Conservation (phyloP, 2,888 invertebrate species). For the Neoitamus cyanurus region DNA sequence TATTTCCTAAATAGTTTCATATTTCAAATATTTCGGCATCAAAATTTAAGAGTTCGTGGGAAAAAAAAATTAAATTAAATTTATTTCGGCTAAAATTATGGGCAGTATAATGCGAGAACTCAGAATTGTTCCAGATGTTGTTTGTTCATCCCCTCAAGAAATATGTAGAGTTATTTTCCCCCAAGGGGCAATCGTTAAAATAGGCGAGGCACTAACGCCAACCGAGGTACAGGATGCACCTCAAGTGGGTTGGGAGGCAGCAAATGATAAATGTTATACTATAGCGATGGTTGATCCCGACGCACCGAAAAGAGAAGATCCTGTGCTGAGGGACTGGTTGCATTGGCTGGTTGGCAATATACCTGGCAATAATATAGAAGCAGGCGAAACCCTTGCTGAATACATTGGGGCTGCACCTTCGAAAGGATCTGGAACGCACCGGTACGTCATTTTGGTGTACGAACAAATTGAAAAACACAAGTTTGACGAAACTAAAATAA, state of each 20-base stretch:
- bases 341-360: constrained; percentile 90
- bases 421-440: constrained; percentile 70
- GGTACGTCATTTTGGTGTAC: constrained; percentile 74
- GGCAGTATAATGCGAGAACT: constrained; percentile 63
- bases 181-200: constrained; percentile 67
- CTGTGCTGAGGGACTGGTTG: constrained; percentile 84
- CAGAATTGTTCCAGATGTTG: constrained; percentile 80
- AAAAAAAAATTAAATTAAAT: background rate
- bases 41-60: background rate
- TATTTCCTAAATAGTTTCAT: background rate
- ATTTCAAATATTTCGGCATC: background rate
- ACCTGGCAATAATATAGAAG: constrained; percentile 73
- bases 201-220: constrained; percentile 80
- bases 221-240: constrained; percentile 82
- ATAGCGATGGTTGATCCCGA: constrained; percentile 81
- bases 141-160: constrained; percentile 72
- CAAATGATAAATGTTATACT: constrained; percentile 71
- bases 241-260: constrained; percentile 62
- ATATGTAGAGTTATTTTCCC: constrained; percentile 66
- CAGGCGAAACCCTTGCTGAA: constrained; percentile 79
- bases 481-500: constrained; percentile 59
- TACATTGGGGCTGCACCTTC: constrained; percentile 88
- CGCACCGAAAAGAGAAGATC: constrained; percentile 74
- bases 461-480: constrained; percentile 70
- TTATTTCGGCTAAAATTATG: background rate